phyloP scores from a whole-genome alignment of 2,113 vertebrate species.

The Baryphthengus martii region DNA sequence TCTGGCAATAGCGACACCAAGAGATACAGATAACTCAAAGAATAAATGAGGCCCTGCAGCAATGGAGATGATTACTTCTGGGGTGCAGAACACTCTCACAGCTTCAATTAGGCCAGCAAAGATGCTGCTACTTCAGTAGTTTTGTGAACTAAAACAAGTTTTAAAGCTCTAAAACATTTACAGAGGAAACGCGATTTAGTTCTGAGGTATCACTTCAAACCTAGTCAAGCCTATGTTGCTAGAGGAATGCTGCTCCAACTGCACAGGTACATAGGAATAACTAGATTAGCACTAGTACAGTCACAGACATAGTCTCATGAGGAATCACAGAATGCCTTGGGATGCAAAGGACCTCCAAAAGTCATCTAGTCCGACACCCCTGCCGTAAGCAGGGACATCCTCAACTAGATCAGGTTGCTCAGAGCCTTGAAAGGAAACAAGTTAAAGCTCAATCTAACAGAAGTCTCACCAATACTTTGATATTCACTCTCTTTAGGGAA shows the following conservation, averaged over 20 bases:
- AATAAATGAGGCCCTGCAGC: not conserved
- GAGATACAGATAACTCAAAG: not conserved
- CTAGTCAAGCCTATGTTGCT: not conserved
- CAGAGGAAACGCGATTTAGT: not conserved
- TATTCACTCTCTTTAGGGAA: slow-evolving; percentile 76
- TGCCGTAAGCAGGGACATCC: too few species aligned
- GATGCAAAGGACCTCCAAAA: too few species aligned
- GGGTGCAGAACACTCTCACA: not conserved
- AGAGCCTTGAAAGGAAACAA: not conserved
- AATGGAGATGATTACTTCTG: not conserved
- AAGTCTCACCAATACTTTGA: not conserved
- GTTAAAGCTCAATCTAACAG: not conserved
- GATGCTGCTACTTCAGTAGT: not conserved
- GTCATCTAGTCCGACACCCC: too few species aligned
- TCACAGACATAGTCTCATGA: not conserved
- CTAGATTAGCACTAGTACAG: not conserved
- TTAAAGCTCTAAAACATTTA: not conserved
- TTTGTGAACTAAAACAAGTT: not conserved
- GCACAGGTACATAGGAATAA: not conserved
- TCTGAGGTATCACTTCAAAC: not conserved
- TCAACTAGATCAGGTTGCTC: too few species aligned
- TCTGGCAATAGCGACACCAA: not conserved
- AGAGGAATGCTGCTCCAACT: not conserved
- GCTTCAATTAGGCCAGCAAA: not conserved
- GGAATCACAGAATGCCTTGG: too few species aligned